A percentile compares a stretch with the other conserved stretches of the same genome.
These are phyloP conservation scores for Polypterus bichir DNA, from an alignment of 2,113 vertebrate species.

Conservation along the genomic window DNA sequence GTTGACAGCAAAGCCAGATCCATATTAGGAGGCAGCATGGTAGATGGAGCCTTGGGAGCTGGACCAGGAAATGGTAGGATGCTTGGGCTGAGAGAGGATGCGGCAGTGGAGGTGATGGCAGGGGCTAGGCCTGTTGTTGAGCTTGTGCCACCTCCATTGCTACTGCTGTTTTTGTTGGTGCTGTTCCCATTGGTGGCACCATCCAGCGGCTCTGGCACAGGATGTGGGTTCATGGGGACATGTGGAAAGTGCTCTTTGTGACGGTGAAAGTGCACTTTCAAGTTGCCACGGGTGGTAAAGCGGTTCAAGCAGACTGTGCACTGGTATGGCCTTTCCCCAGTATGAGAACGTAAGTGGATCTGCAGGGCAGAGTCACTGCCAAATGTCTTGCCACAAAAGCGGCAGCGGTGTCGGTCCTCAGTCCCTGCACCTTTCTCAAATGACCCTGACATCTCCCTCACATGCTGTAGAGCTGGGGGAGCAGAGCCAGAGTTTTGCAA, in stretches of 20 bases:
- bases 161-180: constrained; percentile 29
- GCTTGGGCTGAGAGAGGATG: constrained; percentile 30
- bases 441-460: constrained; percentile 20
- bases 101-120: constrained; percentile 48
- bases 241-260: constrained; percentile 82
- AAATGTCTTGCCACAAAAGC: constrained; percentile 80
- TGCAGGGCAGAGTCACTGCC: constrained; percentile 84
- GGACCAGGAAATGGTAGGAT: constrained; percentile 18
- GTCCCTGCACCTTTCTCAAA: constrained; percentile 18
- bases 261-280: constrained; percentile 82
- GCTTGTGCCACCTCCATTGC: constrained; percentile 22
- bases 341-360: constrained; percentile 83
- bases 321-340: constrained; percentile 79
- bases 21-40: constrained; percentile 54
- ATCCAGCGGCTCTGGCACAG: constrained; percentile 44
- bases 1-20: constrained; percentile 60
- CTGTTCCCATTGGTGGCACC: constrained; percentile 43
- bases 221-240: constrained; percentile 76
- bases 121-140: constrained; percentile 43
- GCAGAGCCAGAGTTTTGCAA: background rate
- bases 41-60: constrained; percentile 31
- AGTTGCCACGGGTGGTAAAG: constrained; percentile 82
- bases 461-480: constrained; percentile 19
- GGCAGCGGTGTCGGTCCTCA: constrained; percentile 63
- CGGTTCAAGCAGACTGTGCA: constrained; percentile 83